phyloP scores from a whole-genome alignment of 1,140 invertebrate genomes.

The Drosophila burlai region DNA sequence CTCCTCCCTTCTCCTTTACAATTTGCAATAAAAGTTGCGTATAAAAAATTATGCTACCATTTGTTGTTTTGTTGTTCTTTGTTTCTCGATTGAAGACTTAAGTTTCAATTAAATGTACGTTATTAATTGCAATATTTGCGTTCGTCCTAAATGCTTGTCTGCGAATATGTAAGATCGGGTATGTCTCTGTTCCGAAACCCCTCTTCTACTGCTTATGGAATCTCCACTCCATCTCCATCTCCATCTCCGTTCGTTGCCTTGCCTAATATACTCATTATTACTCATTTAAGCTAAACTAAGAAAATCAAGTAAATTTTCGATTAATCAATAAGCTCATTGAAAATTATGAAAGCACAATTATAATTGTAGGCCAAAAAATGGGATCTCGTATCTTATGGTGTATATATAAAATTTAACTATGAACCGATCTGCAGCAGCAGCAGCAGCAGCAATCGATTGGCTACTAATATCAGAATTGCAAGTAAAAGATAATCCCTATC shows the following conservation, averaged over 20 bases:
- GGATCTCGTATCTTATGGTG: slow-evolving; percentile 15
- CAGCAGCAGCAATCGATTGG: slow-evolving; percentile 53
- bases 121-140: slow-evolving; percentile 69
- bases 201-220: slow-evolving; percentile 39
- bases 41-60: slow-evolving; percentile 79
- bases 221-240: slow-evolving; percentile 41
- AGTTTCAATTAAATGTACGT: slow-evolving; percentile 60
- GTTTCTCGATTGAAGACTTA: slow-evolving; percentile 52
- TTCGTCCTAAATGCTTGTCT: slow-evolving; percentile 69
- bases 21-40: slow-evolving; percentile 78
- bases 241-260: slow-evolving; percentile 60
- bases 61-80: slow-evolving; percentile 62
- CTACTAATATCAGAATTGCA: slow-evolving; percentile 53
- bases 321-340: slow-evolving; percentile 62
- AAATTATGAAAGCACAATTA: slow-evolving; percentile 56
- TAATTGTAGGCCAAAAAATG: slow-evolving; percentile 45
- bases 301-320: slow-evolving; percentile 54
- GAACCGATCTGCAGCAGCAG: slow-evolving; percentile 57
- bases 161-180: slow-evolving; percentile 78
- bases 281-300: slow-evolving; percentile 57
- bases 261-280: slow-evolving; percentile 55
- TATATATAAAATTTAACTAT: slow-evolving; percentile 63
- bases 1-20: slow-evolving; percentile 59
- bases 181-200: slow-evolving; percentile 63
- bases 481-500: slow-evolving; percentile 45